Percentiles rank a stretch among this genome's conserved stretches.
Evolutionary conservation across 2,113 vertebrate genomes (phyloP).

Genomic region (Talpa occidentalis): DNA sequence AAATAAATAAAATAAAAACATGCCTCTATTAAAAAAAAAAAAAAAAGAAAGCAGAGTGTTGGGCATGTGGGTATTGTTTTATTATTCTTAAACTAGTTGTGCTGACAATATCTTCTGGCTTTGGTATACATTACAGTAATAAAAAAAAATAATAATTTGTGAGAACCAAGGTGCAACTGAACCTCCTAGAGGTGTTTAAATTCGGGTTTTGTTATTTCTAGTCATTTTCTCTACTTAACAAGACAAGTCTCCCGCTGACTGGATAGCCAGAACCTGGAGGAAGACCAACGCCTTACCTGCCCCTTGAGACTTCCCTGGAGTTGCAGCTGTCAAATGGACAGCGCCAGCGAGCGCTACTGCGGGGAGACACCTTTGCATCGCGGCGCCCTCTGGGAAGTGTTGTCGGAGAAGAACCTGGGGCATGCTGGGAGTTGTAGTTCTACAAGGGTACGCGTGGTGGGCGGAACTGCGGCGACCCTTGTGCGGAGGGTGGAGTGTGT

Average conservation of each 20-base stretch:
- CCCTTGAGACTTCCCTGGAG: no score
- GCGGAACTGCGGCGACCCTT: neutral
- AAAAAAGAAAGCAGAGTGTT: neutral
- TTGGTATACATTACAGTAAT: neutral
- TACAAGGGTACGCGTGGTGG: rapidly evolving
- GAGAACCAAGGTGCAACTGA: neutral
- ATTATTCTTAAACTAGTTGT: neutral
- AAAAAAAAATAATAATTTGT: neutral
- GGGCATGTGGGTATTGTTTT: neutral
- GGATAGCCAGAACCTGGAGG: neutral
- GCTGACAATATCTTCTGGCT: neutral
- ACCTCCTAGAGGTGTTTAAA: neutral
- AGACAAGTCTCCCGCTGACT: neutral
- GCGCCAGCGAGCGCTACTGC: no score
- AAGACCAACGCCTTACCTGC: rapidly evolving
- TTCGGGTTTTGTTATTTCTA: neutral
- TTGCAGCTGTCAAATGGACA: no score
- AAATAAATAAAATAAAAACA: no score
- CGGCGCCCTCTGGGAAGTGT: conserved; percentile 32
- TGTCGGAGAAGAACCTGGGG: neutral
- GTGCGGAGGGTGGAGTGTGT: rapidly evolving
- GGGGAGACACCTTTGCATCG: neutral
- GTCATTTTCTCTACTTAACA: neutral
- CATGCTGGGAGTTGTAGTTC: conserved; percentile 59
- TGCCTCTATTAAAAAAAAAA: no score